Conservation (phyloP, 1,140 invertebrate species). For the honey bee (Apis mellifera) region DNA sequence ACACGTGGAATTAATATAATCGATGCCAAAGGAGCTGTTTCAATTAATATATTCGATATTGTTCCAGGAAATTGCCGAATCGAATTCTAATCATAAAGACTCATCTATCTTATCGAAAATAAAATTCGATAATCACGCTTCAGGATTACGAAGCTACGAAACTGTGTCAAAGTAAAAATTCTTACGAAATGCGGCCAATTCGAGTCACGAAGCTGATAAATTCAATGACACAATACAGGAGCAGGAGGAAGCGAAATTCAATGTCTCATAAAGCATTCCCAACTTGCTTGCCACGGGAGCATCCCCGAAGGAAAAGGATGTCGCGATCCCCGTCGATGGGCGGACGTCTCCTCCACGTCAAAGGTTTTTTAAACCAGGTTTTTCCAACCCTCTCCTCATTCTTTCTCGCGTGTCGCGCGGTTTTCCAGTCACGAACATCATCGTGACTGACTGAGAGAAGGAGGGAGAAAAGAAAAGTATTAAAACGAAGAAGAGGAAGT, state of each 20-base stretch:
- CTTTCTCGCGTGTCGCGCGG: conserved; percentile 24
- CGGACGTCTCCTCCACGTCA: conserved; percentile 48
- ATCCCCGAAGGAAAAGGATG: conserved; percentile 22
- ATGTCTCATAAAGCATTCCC: conserved; percentile 49
- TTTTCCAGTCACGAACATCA: conserved; percentile 60
- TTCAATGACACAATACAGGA: conserved; percentile 45
- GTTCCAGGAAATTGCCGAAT: too few species aligned
- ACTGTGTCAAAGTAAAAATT: conserved; percentile 11
- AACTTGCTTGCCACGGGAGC: not conserved
- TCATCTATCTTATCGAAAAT: too few species aligned
- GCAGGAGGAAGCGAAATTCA: conserved; percentile 35
- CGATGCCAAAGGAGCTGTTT: too few species aligned
- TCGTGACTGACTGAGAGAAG: conserved; percentile 13
- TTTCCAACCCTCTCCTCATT: conserved; percentile 4
- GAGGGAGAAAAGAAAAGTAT: not conserved
- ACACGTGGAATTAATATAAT: too few species aligned
- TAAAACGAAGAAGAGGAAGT: too few species aligned
- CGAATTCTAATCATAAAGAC: too few species aligned
- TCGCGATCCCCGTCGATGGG: conserved; percentile 19
- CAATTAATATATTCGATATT: too few species aligned
- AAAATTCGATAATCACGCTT: too few species aligned
- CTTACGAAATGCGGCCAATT: conserved; percentile 10
- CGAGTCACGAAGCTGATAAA: conserved; percentile 20
- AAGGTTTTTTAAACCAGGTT: conserved; percentile 35
- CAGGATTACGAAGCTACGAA: not conserved